Percentiles rank a stretch among this genome's conserved stretches.
Conservation (phyloP, 2,797 vertebrate species). For the Psittacula derbiana region DNA sequence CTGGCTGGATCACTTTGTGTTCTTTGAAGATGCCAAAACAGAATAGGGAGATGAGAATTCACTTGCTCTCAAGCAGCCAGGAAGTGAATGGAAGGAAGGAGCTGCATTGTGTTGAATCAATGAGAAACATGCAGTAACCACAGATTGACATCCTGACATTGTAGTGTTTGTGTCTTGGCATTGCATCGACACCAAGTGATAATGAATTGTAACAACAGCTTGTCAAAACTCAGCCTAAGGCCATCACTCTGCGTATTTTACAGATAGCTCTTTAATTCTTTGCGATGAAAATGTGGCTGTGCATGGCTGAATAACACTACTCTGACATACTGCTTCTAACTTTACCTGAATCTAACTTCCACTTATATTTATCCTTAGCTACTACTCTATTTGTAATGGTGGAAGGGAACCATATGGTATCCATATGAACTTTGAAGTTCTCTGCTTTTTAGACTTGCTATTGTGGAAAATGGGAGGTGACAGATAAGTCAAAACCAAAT, state of each 20-base stretch:
- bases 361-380: neutral
- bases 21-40: conserved; percentile 6
- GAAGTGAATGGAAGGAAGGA: neutral
- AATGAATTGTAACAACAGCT: neutral
- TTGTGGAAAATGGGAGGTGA: conserved; percentile 54
- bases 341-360: neutral
- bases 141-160: conserved; percentile 9
- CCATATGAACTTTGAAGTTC: conserved; percentile 33
- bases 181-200: neutral
- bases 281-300: conserved; percentile 5
- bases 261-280: neutral
- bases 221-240: conserved; percentile 21
- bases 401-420: conserved; percentile 25
- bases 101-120: neutral
- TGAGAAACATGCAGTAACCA: conserved; percentile 2
- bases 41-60: neutral
- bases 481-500: conserved; percentile 31
- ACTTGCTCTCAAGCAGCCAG: neutral
- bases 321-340: neutral
- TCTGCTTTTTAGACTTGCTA: conserved; percentile 30
- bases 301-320: neutral
- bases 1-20: neutral
- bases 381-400: neutral
- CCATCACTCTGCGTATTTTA: neutral
- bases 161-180: conserved; percentile 53